Base-by-base conservation (phyloP, 2,888 invertebrate species). In the Catocala sponsa region DNA sequence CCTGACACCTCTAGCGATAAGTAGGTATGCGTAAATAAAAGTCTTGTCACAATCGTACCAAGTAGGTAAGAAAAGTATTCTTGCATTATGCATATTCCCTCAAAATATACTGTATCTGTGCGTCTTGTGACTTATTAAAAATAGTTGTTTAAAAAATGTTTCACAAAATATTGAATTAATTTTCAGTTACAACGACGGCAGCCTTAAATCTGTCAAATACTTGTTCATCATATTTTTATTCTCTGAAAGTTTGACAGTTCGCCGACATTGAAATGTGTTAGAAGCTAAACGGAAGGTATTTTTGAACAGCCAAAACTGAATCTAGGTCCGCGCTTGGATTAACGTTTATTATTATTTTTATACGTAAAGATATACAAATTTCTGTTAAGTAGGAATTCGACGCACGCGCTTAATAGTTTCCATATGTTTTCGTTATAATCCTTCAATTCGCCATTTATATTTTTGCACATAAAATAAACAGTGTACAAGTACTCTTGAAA, bases 401-500 rank as follows among this genome's bases (percentile, higher is more conserved):
- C 54, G 58, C 55, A 51, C 63, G 62, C 70, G 70, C 55, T 62
- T 61, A 61, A 64, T 68, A 25, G 53, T 53, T 54, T 62, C 51
- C 72, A 69, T 65, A 44, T 72, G 69, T 68, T 59, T 68, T 63
- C 57, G 52, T 54, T 58, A 48, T 52, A 59, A 64, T 63, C 47
- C 41, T 54, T 51, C 42, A 35, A 52, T 59, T 44, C 13, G 62
- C 43, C 51, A 63, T 47, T 11, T 49, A 56, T 60, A 62, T 72
- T 70, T 66, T 67, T 52, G 44, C 49, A 52, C 12, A 57, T 65
- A 49, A 63, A 68, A 76, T 69, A 76, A 71, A 75, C 65, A 70
- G 6, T 46, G 59, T 57, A 48, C 52, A 61, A 55, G 55, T 42
- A 56, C 58, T 64, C 55, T 56, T 59, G 51, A 69, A 70, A 66